Conservation (phyloP, 2,113 vertebrate genomes). For the Percina caprodes region DNA sequence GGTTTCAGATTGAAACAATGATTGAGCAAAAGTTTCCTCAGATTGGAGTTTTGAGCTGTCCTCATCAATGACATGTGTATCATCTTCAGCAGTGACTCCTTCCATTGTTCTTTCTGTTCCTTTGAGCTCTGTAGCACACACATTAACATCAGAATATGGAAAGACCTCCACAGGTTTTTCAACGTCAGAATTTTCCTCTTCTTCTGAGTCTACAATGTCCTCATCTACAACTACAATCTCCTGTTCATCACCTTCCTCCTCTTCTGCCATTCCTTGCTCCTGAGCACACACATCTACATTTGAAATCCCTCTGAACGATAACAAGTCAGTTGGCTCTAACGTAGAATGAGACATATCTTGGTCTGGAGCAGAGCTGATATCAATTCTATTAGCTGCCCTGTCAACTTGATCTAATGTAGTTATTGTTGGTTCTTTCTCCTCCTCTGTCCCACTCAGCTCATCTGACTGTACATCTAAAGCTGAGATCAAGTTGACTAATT, state of each 20-base stretch:
- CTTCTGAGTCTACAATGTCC: constrained; percentile 8
- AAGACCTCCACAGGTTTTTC: constrained; percentile 23
- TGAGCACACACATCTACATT: constrained; percentile 63
- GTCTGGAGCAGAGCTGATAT: constrained; percentile 22
- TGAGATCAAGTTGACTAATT: constrained; percentile 19
- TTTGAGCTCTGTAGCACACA: constrained; percentile 58
- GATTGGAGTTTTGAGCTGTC: constrained; percentile 30
- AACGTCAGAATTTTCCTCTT: constrained; percentile 22
- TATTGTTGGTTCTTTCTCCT: constrained; percentile 12
- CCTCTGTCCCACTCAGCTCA: constrained; percentile 35
- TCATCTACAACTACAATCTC: background rate
- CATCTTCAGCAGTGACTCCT: constrained; percentile 4
- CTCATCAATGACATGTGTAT: constrained; percentile 17
- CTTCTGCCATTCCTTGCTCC: constrained; percentile 42
- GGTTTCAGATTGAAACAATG: constrained; percentile 23
- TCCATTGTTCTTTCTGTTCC: constrained; percentile 27
- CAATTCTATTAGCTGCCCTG: constrained; percentile 31
- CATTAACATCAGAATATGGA: constrained; percentile 42
- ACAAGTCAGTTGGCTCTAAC: constrained; percentile 26
- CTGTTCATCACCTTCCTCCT: constrained; percentile 22
- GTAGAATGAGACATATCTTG: constrained; percentile 41
- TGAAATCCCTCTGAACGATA: constrained; percentile 31
- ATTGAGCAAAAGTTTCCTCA: constrained; percentile 22
- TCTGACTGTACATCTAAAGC: constrained; percentile 46
- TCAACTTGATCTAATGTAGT: constrained; percentile 40